phyloP scores from a whole-genome alignment of 2,797 vertebrate genomes.

The Fistularia tabacaria region DNA sequence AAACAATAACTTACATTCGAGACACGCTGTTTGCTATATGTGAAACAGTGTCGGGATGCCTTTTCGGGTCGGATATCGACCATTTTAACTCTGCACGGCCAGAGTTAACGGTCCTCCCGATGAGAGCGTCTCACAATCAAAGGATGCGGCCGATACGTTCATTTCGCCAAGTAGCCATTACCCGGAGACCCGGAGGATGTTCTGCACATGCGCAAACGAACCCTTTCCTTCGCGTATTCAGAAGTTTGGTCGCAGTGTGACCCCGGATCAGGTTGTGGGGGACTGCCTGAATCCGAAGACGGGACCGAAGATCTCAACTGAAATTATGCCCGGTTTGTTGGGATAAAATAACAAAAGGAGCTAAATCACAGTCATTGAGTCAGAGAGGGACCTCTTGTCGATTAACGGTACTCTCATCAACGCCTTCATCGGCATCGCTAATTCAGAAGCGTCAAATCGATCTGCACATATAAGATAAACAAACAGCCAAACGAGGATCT shows the following conservation, averaged over 20 bases:
- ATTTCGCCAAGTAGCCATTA: constrained; percentile 74
- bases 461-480: no score
- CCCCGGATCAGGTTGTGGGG: no score
- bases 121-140: constrained; percentile 52
- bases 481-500: no score
- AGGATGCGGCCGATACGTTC: constrained; percentile 63
- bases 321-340: no score
- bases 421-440: no score
- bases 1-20: constrained; percentile 48
- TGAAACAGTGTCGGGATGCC: constrained; percentile 47
- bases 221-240: constrained; percentile 1
- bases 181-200: constrained; percentile 20
- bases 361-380: no score
- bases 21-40: constrained; percentile 51
- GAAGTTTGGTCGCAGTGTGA: neutral
- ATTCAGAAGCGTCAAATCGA: no score
- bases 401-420: neutral
- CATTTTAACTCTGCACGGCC: constrained; percentile 73
- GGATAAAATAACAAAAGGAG: no score
- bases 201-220: constrained; percentile 59
- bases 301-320: no score
- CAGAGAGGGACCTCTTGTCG: neutral
- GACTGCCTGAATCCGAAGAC: no score
- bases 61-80: constrained; percentile 66
- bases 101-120: constrained; percentile 62